Percentiles rank a stretch among this genome's conserved stretches.
Evolutionary conservation across 2,888 invertebrate species (phyloP).

Genomic region (Allacma fusca): DNA sequence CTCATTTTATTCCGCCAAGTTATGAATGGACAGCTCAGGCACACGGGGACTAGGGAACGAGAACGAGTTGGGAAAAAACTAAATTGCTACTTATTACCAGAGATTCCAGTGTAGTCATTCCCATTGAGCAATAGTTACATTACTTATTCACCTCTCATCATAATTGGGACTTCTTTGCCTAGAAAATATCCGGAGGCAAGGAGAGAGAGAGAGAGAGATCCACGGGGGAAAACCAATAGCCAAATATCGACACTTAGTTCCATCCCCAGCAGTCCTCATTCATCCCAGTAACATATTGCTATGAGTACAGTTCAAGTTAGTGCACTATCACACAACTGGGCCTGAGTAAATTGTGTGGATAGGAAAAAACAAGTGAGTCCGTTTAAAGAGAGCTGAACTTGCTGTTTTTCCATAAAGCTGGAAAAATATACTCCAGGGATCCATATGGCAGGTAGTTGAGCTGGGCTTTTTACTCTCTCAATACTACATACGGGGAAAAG

Average conservation of each 20-base stretch:
- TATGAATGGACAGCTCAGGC: not conserved
- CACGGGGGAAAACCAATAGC: constrained; percentile 28
- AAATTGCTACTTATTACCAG: constrained; percentile 16
- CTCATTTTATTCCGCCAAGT: not conserved
- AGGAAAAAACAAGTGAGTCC: constrained; percentile 5
- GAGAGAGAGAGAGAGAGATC: too few species aligned
- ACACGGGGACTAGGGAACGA: too few species aligned
- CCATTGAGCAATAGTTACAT: constrained; percentile 30
- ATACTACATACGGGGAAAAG: not conserved
- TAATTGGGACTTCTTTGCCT: constrained; percentile 43
- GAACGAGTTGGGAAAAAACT: not conserved
- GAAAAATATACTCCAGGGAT: constrained; percentile 41
- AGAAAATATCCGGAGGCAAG: constrained; percentile 45
- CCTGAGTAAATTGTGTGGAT: too few species aligned
- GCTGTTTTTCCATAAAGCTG: constrained; percentile 44
- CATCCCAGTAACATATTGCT: not conserved
- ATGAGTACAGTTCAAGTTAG: too few species aligned
- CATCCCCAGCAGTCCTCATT: not conserved
- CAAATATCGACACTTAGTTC: constrained; percentile 29
- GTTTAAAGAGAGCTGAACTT: constrained; percentile 29
- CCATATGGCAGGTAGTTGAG: constrained; percentile 44
- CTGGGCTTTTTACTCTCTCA: constrained; percentile 4
- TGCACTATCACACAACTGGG: too few species aligned
- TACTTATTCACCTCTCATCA: constrained; percentile 38
- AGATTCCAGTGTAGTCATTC: not conserved